Conservation (phyloP, 2,888 invertebrate genomes). For the Nomada ruficornis region DNA sequence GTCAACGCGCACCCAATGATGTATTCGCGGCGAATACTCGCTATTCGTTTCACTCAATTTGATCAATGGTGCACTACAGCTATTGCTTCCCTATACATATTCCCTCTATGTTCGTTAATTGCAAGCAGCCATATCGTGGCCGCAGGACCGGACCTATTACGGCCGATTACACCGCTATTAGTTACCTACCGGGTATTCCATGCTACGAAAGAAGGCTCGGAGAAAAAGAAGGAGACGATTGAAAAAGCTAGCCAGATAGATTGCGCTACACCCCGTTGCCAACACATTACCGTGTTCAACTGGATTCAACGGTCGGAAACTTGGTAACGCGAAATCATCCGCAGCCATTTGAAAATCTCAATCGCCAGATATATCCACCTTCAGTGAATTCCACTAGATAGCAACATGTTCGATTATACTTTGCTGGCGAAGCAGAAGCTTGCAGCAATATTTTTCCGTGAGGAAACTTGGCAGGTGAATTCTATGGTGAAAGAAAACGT, state of each 20-base stretch:
- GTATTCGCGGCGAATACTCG: neutral
- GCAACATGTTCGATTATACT: slow-evolving; percentile 3
- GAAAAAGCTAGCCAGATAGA: slow-evolving; percentile 67
- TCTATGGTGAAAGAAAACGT: neutral
- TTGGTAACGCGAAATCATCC: slow-evolving; percentile 69
- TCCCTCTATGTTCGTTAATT: slow-evolving; percentile 72
- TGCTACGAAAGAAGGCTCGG: slow-evolving; percentile 65
- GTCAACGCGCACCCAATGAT: no score
- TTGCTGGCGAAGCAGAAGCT: neutral
- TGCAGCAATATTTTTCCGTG: neutral
- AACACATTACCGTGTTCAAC: slow-evolving; percentile 64
- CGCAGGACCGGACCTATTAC: slow-evolving; percentile 79
- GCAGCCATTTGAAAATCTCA: slow-evolving; percentile 27
- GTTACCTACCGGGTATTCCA: slow-evolving; percentile 81
- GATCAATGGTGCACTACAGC: neutral
- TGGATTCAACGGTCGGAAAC: slow-evolving; percentile 54
- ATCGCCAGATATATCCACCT: slow-evolving; percentile 26
- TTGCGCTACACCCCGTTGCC: slow-evolving; percentile 67
- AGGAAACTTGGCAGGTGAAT: neutral
- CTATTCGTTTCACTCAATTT: neutral
- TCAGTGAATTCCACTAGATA: slow-evolving; percentile 30
- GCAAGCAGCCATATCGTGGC: slow-evolving; percentile 74
- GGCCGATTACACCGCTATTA: slow-evolving; percentile 82
- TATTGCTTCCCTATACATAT: slow-evolving; percentile 39
- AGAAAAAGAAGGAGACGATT: slow-evolving; percentile 58